These are phyloP conservation scores for Pagrus major DNA, from an alignment of 2,113 vertebrate species.

Conservation along the genomic window DNA sequence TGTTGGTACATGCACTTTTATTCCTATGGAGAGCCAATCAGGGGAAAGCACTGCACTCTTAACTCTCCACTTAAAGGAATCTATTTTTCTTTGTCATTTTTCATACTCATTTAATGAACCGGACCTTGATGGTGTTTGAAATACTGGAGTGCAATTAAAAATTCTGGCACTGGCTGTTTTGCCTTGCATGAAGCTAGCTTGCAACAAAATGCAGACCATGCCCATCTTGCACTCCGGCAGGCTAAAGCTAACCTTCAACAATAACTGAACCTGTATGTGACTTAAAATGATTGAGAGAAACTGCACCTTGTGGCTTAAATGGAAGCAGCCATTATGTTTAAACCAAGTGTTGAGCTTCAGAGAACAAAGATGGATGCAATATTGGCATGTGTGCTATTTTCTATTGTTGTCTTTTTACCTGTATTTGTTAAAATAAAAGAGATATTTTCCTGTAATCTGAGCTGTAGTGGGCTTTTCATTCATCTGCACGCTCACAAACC, in stretches of 20 bases:
- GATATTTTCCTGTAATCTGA: conserved; percentile 74
- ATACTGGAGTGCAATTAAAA: conserved; percentile 24
- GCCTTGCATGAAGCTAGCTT: conserved; percentile 46
- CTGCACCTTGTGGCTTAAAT: conserved; percentile 59
- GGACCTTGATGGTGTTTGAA: conserved; percentile 30
- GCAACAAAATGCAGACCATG: conserved; percentile 27
- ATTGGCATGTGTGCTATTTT: conserved; percentile 64
- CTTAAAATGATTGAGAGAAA: conserved; percentile 28
- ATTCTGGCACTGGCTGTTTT: conserved; percentile 30
- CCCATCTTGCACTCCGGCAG: conserved; percentile 55
- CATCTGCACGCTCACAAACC: conserved; percentile 14
- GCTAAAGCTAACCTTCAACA: conserved; percentile 28
- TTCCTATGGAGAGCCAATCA: conserved; percentile 45
- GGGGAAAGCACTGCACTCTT: conserved; percentile 52
- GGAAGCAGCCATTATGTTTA: conserved; percentile 52
- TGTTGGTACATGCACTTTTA: conserved; percentile 64
- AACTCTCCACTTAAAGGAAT: conserved; percentile 40
- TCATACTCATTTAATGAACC: conserved; percentile 36
- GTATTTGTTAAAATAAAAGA: conserved; percentile 76
- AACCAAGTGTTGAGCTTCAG: conserved; percentile 43
- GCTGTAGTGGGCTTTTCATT: conserved; percentile 58
- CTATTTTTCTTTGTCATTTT: conserved; percentile 20
- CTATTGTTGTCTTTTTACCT: conserved; percentile 77
- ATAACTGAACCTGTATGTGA: conserved; percentile 21
- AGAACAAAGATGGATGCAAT: conserved; percentile 59